phyloP scores from a whole-genome alignment of 2,113 vertebrate species.

The Narcine bancroftii region DNA sequence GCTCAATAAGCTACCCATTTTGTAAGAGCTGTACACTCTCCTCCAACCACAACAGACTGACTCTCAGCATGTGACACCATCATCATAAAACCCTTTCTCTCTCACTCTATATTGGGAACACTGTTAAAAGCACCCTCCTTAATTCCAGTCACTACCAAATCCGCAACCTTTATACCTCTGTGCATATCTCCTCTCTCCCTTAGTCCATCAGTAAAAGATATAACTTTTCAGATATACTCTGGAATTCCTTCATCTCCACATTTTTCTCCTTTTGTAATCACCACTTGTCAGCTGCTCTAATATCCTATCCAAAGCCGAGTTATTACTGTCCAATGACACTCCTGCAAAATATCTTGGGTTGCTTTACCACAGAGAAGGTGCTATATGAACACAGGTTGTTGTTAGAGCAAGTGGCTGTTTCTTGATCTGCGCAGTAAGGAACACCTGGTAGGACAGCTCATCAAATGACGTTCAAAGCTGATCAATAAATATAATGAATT shows the following conservation, averaged over 20 bases:
- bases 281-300: not conserved
- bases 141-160: not conserved
- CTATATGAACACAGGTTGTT: not conserved
- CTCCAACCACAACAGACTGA: too few species aligned
- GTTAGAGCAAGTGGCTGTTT: not conserved
- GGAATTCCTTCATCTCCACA: not conserved
- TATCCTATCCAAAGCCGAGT: not conserved
- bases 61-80: too few species aligned
- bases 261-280: not conserved
- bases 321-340: not conserved
- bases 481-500: not conserved
- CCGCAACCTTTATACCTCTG: not conserved
- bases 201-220: not conserved
- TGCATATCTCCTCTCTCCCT: not conserved
- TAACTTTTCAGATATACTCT: not conserved
- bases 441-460: not conserved
- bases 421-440: not conserved
- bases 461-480: not conserved
- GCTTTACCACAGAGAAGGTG: not conserved
- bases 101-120: too few species aligned
- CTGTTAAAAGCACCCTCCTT: not conserved
- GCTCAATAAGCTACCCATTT: too few species aligned
- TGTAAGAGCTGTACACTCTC: too few species aligned
- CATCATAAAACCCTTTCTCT: too few species aligned
- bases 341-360: not conserved